Conservation (phyloP, 2,113 vertebrate genomes). For the Chiloscyllium plagiosum region DNA sequence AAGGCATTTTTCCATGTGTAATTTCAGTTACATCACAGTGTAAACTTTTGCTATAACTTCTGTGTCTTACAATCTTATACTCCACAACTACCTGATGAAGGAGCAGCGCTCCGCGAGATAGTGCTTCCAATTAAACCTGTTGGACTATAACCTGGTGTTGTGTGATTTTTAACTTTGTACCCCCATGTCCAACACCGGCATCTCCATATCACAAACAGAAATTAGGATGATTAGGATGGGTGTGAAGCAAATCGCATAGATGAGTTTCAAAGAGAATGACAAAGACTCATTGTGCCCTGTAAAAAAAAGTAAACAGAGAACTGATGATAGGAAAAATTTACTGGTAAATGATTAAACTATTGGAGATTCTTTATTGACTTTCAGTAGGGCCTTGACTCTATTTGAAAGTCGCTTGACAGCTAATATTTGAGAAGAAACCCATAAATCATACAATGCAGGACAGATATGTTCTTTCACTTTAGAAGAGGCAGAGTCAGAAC, state of each 20-base stretch:
- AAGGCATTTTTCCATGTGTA: no score
- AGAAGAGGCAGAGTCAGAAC: not conserved
- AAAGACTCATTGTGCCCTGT: not conserved
- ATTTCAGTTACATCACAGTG: no score
- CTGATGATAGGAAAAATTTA: not conserved
- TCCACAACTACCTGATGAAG: no score
- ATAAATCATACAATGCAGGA: not conserved
- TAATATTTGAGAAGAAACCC: not conserved
- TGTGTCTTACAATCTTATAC: no score
- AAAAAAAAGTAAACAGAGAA: not conserved
- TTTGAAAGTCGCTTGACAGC: not conserved
- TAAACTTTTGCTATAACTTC: no score
- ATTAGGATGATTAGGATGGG: not conserved
- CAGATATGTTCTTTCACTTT: not conserved
- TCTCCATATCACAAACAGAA: no score
- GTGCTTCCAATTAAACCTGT: no score
- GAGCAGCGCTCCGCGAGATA: no score
- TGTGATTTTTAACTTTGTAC: no score
- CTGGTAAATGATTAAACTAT: not conserved
- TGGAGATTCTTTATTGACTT: not conserved
- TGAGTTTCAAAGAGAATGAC: not conserved
- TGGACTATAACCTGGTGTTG: no score
- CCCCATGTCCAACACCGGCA: no score
- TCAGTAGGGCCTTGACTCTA: not conserved
- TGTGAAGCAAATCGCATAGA: not conserved